phyloP scores from a whole-genome alignment of 2,797 vertebrate genomes.

The Brachyalestes nurse region DNA sequence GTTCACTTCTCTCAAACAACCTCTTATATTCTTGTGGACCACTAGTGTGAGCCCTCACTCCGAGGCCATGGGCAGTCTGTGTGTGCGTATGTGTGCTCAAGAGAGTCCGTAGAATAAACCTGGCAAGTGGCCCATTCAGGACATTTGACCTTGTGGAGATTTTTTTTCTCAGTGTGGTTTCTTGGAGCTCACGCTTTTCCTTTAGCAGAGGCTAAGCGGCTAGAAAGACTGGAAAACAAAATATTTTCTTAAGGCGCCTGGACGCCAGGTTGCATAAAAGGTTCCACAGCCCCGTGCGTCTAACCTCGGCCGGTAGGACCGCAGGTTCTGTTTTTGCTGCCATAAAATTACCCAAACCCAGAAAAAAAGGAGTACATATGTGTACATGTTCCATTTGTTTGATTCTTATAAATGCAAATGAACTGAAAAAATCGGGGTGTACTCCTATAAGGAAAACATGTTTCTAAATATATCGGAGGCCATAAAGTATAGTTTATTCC shows the following conservation, averaged over 20 bases:
- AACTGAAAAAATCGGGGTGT: conserved; percentile 83
- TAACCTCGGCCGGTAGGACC: conserved; percentile 88
- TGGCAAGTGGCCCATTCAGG: conserved; percentile 78
- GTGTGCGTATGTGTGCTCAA: conserved; percentile 56
- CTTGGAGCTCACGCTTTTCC: conserved; percentile 77
- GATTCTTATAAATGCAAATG: conserved; percentile 90
- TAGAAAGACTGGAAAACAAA: conserved; percentile 95
- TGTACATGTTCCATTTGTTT: conserved; percentile 90
- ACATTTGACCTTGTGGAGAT: conserved; percentile 80
- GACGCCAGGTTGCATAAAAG: conserved; percentile 97
- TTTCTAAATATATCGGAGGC: conserved; percentile 64
- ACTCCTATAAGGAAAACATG: conserved; percentile 77
- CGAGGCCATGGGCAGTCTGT: conserved; percentile 64
- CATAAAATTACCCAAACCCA: conserved; percentile 84
- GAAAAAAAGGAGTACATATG: conserved; percentile 63
- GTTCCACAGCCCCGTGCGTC: conserved; percentile 93
- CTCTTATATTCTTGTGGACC: conserved; percentile 73
- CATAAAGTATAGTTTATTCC: conserved; percentile 37
- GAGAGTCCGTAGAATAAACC: conserved; percentile 64
- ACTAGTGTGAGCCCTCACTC: conserved; percentile 61
- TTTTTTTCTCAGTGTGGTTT: conserved; percentile 80
- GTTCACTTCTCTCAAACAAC: conserved; percentile 70
- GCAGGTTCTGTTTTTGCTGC: conserved; percentile 92
- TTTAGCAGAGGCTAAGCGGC: conserved; percentile 86
- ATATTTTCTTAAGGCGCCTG: conserved; percentile 98